Evolutionary conservation across 2,113 vertebrate species (phyloP).

Genomic region (Galeopterus variegatus): DNA sequence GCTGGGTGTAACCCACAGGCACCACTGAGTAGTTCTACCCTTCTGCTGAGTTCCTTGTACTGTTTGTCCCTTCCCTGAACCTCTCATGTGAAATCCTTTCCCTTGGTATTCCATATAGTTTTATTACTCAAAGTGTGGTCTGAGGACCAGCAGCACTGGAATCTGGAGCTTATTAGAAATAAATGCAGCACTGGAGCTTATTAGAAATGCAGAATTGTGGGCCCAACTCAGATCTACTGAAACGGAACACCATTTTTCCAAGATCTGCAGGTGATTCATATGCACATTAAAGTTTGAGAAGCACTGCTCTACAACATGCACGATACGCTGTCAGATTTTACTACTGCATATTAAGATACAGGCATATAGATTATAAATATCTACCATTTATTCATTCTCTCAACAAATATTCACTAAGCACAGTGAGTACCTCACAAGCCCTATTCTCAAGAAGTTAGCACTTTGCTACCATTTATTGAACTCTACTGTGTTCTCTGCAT

Average conservation of each 20-base stretch:
- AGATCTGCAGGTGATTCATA: not conserved
- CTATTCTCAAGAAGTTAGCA: not conserved
- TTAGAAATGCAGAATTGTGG: not conserved
- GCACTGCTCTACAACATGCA: not conserved
- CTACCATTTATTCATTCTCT: not conserved
- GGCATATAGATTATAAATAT: not conserved
- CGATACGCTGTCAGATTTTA: not conserved
- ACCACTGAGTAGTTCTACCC: not conserved
- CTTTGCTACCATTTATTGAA: not conserved
- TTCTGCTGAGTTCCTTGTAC: not conserved
- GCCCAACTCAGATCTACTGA: not conserved
- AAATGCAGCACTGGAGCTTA: not conserved
- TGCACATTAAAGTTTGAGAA: not conserved
- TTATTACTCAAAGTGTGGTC: not conserved
- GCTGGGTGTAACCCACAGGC: not conserved
- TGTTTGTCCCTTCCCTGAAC: not conserved
- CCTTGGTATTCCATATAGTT: not conserved
- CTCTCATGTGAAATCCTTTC: not conserved
- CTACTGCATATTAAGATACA: not conserved
- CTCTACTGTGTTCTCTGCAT: not conserved
- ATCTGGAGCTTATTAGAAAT: conserved; percentile 7
- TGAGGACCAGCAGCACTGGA: not conserved
- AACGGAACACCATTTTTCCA: not conserved
- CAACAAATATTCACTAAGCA: not conserved
- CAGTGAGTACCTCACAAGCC: not conserved